Evolutionary conservation across 2,888 invertebrate species (phyloP), one percentile per base, ranked within the genome.

Genomic region (Pheosia gnoma): DNA sequence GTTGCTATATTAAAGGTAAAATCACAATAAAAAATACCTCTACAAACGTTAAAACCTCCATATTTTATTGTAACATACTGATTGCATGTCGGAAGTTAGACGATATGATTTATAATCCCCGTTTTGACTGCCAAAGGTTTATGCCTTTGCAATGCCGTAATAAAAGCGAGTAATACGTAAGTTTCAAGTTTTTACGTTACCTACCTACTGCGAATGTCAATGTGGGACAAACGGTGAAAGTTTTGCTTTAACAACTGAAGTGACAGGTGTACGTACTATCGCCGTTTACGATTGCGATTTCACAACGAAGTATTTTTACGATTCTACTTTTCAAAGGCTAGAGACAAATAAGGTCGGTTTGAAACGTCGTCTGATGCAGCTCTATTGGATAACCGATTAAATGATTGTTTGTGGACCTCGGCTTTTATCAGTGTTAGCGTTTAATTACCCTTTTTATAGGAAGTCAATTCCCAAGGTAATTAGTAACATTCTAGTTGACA

Each of bases 251-350:
- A 76, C 77, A 74, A 77, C 72, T 72, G 70, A 63, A 62, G 80
- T 78, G 79, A 75, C 82, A 81, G 82, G 80, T 82, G 81, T 75
- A 74, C 69, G 69, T 76, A 76, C 78, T 79, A 82, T 82, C 78
- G 76, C 62, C 80, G 72, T 82, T 82, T 82, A 81, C 80, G 82
- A 81, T 78, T 82, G 72, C 61, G 71, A 78, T 79, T 78, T 77
- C 73, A 66, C 65, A 70, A 70, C 68, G 73, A 71, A 66, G 60
- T 70, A 67, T 72, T 75, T 81, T 81, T 81, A 81, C 71, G 77
- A 71, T 78, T 80, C 67, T 73, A 65, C 66, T 73, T 72, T 67
- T 36, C 45, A 25, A 57, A 66, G 47, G 53, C 67, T 65, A 75
- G 71, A 70, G 67, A 70, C 52, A 56, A 62, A 74, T 67, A 63